Base-by-base conservation (phyloP, 2,888 invertebrate species). In the Pollenia labialis region DNA sequence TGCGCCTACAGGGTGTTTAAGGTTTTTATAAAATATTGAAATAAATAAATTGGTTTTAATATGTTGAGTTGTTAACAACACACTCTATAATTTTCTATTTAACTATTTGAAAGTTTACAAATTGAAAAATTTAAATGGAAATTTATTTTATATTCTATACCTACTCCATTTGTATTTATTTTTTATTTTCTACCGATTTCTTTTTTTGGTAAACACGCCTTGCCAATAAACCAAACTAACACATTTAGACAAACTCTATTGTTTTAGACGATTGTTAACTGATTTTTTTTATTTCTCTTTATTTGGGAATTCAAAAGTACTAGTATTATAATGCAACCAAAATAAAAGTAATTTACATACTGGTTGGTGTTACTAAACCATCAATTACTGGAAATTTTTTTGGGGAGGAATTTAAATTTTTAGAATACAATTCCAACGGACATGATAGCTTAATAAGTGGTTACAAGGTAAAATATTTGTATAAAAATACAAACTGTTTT, bases 21-120 rank as follows among this genome's bases (percentile, higher is more conserved):
- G 18, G n/a, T 18, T 56, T 16, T 11, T 40, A 23, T 50, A 16
- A 14, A 54, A 23, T 10, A 18, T 10, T 68, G 52, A 46, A 58
- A 76, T 40, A 18, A 81, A 87, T 74, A 64, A 84, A 77, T 81
- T 81, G 64, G 71, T 80, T 83, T 66, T 76, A 66, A 16, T 52
- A 52, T 82, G 54, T 75, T 75, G 58, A 60, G 66, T 77, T 81
- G 85, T 81, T 77, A 58, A 54, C 69, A 79, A 82, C 64, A 83
- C 16, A 60, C 80, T 69, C 83, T 87, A 81, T 84, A 81, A 87
- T 87, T 87, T 84, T 77, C 83, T 74, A 81, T 81, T 81, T 77
- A 87, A 72, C 44, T 66, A 52, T 72, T 71, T 81, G 76, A 64
- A 71, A 32, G 11, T 64, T 76, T 48, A 42, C 52, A 74, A 80